Base-by-base conservation (phyloP, 2,797 vertebrate species). In the Pachyuromys duprasi region DNA sequence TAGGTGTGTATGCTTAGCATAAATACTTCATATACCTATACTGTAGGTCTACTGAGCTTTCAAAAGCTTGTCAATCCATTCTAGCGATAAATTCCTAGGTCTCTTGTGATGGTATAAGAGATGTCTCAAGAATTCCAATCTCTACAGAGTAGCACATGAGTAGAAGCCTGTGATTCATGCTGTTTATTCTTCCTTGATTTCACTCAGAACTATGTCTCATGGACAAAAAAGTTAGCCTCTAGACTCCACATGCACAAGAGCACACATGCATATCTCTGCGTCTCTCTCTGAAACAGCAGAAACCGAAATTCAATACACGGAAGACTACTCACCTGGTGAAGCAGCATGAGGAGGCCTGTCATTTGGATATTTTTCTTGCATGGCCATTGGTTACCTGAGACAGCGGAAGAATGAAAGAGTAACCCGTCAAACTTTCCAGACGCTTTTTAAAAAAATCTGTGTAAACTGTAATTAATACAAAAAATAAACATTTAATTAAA, bases 351-450 rank as follows among this genome's bases (percentile, higher is more conserved):
- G 98, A 45, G 98, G 97, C 92, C 96, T 98, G 72, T 97, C 97
- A 81, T 96, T 97, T 90, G 97, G 89, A 18, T 97, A 97, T 93
- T 97, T 98, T 94, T 98, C 98, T 62, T 98, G 89, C 96, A 97
- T 97, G 88, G 98, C 97, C 98, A 98, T 98, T 62, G 63, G 69
- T 86, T 28, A 75, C 78, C 1, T 87, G 86, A 84, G 45, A 60
- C 70, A 97, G 31, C 83, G 95, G 78, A 1, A 82, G 67, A 93
- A 96, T 88, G 36, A 96, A 96, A 95, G 33, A 94, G 79, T 78
- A 96, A 83, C 0, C n/a, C 39, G 53, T 96, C 12, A 96, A 36
- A 91, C 72, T 93, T 62, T 62, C 42, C 28, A 92, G 1, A 84
- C 42, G 49, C 49, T 11, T 49, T 49, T 49, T 8, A 49, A 49